phyloP scores from a whole-genome alignment of 2,797 vertebrate genomes.

The Phrynocephalus guinanensis region DNA sequence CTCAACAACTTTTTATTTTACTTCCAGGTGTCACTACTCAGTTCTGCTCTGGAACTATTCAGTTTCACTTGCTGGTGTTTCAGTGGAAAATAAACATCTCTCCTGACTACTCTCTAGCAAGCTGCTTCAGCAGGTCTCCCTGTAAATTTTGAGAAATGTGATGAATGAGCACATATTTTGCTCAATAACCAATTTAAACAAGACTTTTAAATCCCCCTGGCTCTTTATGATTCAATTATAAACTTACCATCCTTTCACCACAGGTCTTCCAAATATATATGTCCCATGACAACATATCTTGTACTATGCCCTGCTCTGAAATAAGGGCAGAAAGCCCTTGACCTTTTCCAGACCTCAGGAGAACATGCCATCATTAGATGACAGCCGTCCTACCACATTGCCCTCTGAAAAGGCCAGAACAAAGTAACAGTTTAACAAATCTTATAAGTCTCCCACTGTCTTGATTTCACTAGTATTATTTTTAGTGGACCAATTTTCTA shows the following conservation, averaged over 20 bases:
- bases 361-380: constrained; percentile 40
- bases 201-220: background rate
- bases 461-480: constrained; percentile 61
- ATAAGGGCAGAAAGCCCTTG: background rate
- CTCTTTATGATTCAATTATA: constrained; percentile 57
- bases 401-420: constrained; percentile 65
- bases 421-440: constrained; percentile 70
- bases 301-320: constrained; percentile 7
- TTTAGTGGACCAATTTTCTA: constrained; percentile 76
- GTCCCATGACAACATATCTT: constrained; percentile 3
- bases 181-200: constrained; percentile 48
- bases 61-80: too few relatives aligned
- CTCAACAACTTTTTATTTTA: constrained; percentile 44
- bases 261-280: constrained; percentile 41
- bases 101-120: background rate
- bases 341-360: constrained; percentile 39
- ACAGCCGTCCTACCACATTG: constrained; percentile 50
- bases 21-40: background rate
- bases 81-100: background rate
- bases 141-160: background rate
- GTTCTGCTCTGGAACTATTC: background rate
- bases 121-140: background rate
- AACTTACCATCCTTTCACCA: constrained; percentile 31
- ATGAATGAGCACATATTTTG: constrained; percentile 26
- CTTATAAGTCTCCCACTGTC: constrained; percentile 49